Conservation (phyloP, 2,113 vertebrate genomes). For the Tachycineta bicolor region DNA sequence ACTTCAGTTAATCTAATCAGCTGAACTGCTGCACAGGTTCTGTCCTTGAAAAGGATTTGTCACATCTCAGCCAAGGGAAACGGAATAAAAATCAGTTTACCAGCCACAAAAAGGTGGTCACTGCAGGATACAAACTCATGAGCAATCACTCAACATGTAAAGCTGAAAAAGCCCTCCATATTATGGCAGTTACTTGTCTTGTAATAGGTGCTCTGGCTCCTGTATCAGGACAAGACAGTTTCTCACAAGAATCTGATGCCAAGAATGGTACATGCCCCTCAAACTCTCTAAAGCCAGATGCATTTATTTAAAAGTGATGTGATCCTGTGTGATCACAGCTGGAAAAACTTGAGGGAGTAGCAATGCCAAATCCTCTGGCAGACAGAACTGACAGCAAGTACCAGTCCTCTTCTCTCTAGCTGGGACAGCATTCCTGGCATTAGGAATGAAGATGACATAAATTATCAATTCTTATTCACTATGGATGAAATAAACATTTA, state of each 20-base stretch:
- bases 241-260: not conserved
- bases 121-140: not conserved
- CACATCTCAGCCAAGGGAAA: not conserved
- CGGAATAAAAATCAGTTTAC: not conserved
- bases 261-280: not conserved
- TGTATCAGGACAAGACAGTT: not conserved
- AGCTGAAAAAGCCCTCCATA: accelerated
- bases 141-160: not conserved
- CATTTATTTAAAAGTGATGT: not conserved
- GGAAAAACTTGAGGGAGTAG: not conserved
- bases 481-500: not conserved
- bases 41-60: not conserved
- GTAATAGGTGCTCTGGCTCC: not conserved
- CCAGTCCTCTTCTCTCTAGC: not conserved
- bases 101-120: not conserved
- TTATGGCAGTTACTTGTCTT: not conserved
- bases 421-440: not conserved
- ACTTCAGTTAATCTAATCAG: not conserved
- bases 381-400: not conserved
- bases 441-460: not conserved
- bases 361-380: not conserved
- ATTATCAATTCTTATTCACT: not conserved
- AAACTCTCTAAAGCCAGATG: not conserved
- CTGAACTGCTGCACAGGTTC: not conserved
- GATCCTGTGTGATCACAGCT: not conserved